phyloP scores from a whole-genome alignment of 1,140 invertebrate genomes.

The Ctenoplectra terminalis region DNA sequence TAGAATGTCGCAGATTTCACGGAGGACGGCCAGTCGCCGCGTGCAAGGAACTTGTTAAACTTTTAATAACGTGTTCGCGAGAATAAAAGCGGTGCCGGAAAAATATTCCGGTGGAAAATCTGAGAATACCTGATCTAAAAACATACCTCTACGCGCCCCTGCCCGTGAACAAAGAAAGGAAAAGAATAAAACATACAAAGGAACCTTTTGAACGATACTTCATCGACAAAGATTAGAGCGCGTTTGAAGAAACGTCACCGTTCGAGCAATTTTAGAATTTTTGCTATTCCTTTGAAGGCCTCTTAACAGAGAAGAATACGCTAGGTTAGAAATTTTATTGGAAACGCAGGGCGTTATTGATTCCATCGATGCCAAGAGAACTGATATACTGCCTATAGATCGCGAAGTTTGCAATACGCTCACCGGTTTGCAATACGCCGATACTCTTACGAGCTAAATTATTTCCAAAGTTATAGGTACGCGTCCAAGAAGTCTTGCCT shows the following conservation, averaged over 20 bases:
- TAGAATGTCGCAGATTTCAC: background rate
- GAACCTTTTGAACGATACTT: background rate
- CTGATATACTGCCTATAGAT: background rate
- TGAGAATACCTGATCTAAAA: background rate
- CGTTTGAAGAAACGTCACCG: background rate
- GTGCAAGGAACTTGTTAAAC: constrained; percentile 19
- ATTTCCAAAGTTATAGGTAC: constrained; percentile 3
- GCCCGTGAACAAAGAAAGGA: background rate
- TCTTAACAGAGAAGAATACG: constrained; percentile 1
- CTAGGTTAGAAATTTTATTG: background rate
- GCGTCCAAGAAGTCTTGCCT: background rate
- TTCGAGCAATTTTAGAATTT: background rate
- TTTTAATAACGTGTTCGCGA: constrained; percentile 34
- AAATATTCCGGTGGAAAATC: background rate
- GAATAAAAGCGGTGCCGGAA: background rate
- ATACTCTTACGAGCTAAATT: background rate
- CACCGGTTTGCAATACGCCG: background rate
- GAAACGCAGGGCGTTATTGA: background rate
- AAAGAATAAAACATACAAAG: constrained; percentile 7
- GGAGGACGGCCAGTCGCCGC: too few relatives aligned
- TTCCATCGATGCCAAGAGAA: background rate
- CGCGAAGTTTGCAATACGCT: background rate
- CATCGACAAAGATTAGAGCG: background rate
- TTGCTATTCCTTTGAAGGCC: background rate
- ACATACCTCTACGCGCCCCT: background rate